Base-by-base conservation (phyloP, 2,888 invertebrate species). In the Neoscelio sp. region DNA sequence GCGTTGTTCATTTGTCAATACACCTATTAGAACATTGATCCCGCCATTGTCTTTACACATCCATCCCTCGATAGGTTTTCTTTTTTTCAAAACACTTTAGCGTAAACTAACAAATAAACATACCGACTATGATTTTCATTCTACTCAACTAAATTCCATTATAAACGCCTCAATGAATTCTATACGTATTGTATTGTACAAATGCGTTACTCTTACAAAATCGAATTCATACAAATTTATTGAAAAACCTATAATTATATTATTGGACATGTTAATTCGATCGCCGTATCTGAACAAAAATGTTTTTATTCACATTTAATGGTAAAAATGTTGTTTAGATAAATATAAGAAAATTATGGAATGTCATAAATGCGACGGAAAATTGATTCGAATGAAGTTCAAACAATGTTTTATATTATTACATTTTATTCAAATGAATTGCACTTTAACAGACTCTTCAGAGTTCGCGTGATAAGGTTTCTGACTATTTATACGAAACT, bases 221-320 rank as follows among this genome's bases (percentile, higher is more conserved):
- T 48, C 28, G 28, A 70, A 70, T 58, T 2, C 15, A 48, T 71
- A 71, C n/a, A 71, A 71, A 71, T 71, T 62, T 12, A 60, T 71
- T 62, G 23, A 44, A 71, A 62, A 71, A 42, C 20, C 35, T 71
- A 71, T 71, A 40, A 44, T 48, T 70, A 70, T 52, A 1, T 18
- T 23, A 6, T 38, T 70, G 46, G 58, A 70, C 68, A 48, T 48
- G 44, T 40, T 38, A 30, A 17, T 56, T 68, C 26, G 17, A 35
- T 20, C 54, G 35, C 46, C 40, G 28, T 17, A 35, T 7, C 13
- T 17, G 26, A 56, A 58, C 18, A 28, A 33, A 68, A 46, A 28
- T 48, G 30, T 44, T 60, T 42, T 44, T n/a, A n/a, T n/a, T n/a
- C n/a, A n/a, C n/a, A n/a, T n/a, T n/a, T n/a, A n/a, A n/a, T n/a